Conservation (phyloP, 2,888 invertebrate genomes). For the Trachelus tabidus region DNA sequence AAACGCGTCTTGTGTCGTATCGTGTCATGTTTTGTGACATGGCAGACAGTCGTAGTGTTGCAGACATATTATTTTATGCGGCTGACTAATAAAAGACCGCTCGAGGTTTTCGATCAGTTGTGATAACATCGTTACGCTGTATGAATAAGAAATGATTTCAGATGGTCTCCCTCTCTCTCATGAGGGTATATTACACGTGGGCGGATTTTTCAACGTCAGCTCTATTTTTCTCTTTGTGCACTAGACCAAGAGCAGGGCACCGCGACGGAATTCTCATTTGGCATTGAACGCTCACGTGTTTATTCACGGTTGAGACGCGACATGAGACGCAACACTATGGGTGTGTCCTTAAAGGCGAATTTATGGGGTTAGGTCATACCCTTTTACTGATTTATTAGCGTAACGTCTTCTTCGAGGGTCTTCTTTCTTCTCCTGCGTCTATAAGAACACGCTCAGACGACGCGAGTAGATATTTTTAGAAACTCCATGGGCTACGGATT, state of each 20-base stretch:
- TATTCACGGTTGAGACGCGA: conserved; percentile 46
- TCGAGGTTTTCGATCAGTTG: background rate
- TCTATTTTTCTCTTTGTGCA: background rate
- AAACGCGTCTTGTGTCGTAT: background rate
- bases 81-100: background rate
- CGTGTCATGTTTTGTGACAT: background rate
- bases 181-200: background rate
- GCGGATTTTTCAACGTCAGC: background rate
- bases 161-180: background rate
- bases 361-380: conserved; percentile 53
- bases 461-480: background rate
- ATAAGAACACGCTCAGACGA: background rate
- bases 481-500: background rate
- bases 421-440: conserved; percentile 8
- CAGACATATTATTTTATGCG: background rate
- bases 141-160: background rate
- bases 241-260: background rate
- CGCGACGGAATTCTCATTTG: conserved; percentile 24
- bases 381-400: conserved; percentile 44
- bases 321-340: conserved; percentile 33
- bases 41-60: background rate
- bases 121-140: background rate
- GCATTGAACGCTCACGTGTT: conserved; percentile 36
- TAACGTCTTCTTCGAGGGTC: conserved; percentile 15
- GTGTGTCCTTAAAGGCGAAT: conserved; percentile 34